Base-by-base conservation (phyloP, 2,888 invertebrate species). In the Noctua janthina region DNA sequence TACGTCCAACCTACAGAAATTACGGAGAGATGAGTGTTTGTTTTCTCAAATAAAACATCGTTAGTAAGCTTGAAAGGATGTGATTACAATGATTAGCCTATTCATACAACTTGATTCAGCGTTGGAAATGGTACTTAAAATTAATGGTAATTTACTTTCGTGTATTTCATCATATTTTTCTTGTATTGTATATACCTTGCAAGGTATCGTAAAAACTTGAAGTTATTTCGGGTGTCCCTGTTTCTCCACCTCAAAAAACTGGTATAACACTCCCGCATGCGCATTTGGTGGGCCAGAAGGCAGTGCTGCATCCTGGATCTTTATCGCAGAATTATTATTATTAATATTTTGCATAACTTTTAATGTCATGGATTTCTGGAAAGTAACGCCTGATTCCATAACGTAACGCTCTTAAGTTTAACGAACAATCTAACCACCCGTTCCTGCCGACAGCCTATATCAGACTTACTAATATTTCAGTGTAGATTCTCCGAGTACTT, bases 21-120 rank as follows among this genome's bases (percentile, higher is more conserved):
- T 10, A 59, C 23, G 2, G 23, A 73, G 35, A 59, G 71, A 64
- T 35, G 10, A 13, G 8, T 76, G 74, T 64, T n/a, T 74, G 51
- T 71, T 77, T 77, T 54, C 29, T 17, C 23, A 74, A 73, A 67
- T 46, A 66, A 74, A 68, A 69, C 73, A 54, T 68, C 62, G 69
- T 67, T 64, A 74, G 20, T 15, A 39, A 43, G 49, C n/a, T n/a
- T 75, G 67, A 76, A 78, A 70, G 56, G n/a, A 67, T 59, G 62
- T 73, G 13, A 74, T 81, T 84, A 76, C 75, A 70, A 49, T 87
- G 73, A 87, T 84, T 81, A 74, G 20, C 23, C 74, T 56, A 71
- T 78, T 86, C 85, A 84, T 77, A 46, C 7, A 67, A 77, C n/a
- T 75, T 66, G 29, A 73, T 71, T 81, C 46, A 43, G 43, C 3